Base-by-base conservation (phyloP, 2,888 invertebrate genomes). In the Leucania comma region DNA sequence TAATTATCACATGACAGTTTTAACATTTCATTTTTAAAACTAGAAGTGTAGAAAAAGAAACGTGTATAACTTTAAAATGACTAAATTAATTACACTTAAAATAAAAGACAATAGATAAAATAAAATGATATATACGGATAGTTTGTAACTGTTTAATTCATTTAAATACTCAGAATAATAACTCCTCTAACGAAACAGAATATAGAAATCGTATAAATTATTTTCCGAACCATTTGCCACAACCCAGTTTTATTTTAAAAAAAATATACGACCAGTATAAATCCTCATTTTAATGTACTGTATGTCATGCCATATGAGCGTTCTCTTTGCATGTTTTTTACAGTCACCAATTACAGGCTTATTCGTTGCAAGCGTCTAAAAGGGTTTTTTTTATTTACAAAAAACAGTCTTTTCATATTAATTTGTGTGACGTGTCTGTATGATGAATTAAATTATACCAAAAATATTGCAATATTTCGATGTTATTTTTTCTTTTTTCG, bases 341-440 rank as follows among this genome's bases (percentile, higher is more conserved):
- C 51, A 76, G 53, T 73, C 70, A 57, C 81, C 71, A 85, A 84
- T 83, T 81, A 84, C 76, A 63, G 46, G 60, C 75, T 79, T 73
- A 72, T 81, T 69, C 51, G 56, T 29, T 64, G 60, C 64, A 46
- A 62, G 65, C 69, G 46, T 51, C 57, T 67, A 64, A 72, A 80
- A 69, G 57, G 42, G 60, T 20, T 20, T 71, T 71, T 46, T 72
- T 74, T 46, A 24, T 48, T 32, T 32, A 67, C 72, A 65, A 70
- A 57, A 67, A 71, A 61, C 54, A 53, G 64, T 32, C 64, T 68
- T 83, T 79, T 82, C 65, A 72, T 58, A 61, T 62, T 38, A 56
- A 62, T 46, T 77, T 56, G 29, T 70, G 57, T 68, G 38, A 17
- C 26, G 24, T 22, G 8, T 53, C 29, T 51, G 81, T 24, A 38